Evolutionary conservation across 2,888 invertebrate genomes (phyloP).

Genomic region (Standfussiana lucernea): DNA sequence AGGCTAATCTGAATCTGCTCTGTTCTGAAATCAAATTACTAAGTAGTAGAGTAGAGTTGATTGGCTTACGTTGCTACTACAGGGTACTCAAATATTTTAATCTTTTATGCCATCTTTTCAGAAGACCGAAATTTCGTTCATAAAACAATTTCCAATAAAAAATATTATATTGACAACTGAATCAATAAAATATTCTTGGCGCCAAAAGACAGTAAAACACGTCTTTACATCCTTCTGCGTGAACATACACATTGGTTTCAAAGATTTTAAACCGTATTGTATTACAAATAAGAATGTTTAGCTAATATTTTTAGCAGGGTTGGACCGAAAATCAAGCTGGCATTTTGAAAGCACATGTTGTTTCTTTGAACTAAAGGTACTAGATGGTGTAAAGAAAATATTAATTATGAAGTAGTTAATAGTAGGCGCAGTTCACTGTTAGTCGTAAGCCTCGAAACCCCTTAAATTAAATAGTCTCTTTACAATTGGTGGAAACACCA

Average conservation of each 20-base stretch:
- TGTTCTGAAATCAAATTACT: neutral
- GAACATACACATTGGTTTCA: neutral
- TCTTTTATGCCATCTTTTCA: neutral
- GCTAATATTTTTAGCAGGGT: neutral
- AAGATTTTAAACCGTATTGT: slow-evolving; percentile 37
- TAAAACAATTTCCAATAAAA: slow-evolving; percentile 37
- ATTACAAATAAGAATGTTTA: slow-evolving; percentile 21
- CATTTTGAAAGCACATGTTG: slow-evolving; percentile 71
- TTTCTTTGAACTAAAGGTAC: slow-evolving; percentile 52
- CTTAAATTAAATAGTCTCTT: neutral
- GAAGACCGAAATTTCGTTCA: slow-evolving; percentile 6
- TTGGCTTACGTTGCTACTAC: neutral
- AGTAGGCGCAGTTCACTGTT: neutral
- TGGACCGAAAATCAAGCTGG: slow-evolving; percentile 28
- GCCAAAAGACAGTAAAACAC: slow-evolving; percentile 79
- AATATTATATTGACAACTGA: slow-evolving; percentile 71
- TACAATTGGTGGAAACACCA: too few species aligned
- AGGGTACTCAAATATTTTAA: neutral
- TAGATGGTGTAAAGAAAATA: slow-evolving; percentile 49
- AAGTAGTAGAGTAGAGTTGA: neutral
- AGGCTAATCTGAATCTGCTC: neutral
- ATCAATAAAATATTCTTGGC: slow-evolving; percentile 79
- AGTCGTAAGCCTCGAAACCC: neutral
- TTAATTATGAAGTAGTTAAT: neutral
- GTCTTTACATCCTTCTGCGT: slow-evolving; percentile 23